Base-by-base conservation (phyloP, 2,113 vertebrate genomes). In the Marcusenius ussheri region DNA sequence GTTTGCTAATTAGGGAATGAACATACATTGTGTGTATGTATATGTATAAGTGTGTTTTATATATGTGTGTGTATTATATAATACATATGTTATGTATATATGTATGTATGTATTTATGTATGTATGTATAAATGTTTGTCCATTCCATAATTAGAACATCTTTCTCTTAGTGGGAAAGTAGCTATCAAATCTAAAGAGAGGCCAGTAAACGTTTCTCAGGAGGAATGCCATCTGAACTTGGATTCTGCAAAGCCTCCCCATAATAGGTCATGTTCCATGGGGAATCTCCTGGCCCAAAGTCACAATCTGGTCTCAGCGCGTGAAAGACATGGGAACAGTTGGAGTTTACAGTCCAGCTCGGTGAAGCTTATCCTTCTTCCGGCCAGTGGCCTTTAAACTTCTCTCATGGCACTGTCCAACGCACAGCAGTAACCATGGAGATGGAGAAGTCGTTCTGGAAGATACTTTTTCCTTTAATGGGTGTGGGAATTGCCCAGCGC, bases 211-310 rank as follows among this genome's bases (percentile, higher is more conserved):
- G 51, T 24, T 53, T 89, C 17, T 80, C 58, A 58, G 86, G n/a
- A 50, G 89, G 53, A 77, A 66, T 53, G 89, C 88, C 84, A 89
- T 90, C 87, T 86, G 66, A 83, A 21, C 51, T 19, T 27, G 89
- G 39, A 83, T n/a, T 45, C 5, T 0, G 45, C 53, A 83, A 31
- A 53, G 42, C n/a, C 8, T 58, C 70, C 45, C 89, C 84, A 45
- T 42, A 86, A 74, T 46, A 42, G 77, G 51, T 80, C n/a, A 62
- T 27, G 15, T 85, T 62, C 53, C 80, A 50, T 19, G 42, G 53
- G 80, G 89, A 89, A 39, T 45, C 53, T 21, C 50, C 53, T 80
- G 24, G 51, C 51, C 80, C 6, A n/a, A 39, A 35, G 46, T 19
- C 51, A 19, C 49, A 3, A 19, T 51, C 89, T 58, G 70, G 15